phyloP scores from a whole-genome alignment of 2,888 invertebrate species.

The Aleiodes testaceus region DNA sequence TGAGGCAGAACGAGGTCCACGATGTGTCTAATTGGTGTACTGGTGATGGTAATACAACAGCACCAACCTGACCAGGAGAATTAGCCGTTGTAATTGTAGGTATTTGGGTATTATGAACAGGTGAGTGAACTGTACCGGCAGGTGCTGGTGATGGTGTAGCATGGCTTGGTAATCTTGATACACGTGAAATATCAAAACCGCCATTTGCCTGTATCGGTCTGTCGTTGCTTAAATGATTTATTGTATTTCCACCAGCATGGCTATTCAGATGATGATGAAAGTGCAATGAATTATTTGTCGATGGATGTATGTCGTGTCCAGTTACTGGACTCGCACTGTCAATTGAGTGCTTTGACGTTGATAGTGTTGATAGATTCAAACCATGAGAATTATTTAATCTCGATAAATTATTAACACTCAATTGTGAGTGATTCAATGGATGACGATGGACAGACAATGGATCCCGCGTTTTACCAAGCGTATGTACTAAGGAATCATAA shows the following conservation, averaged over 20 bases:
- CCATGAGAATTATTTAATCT: constrained; percentile 67
- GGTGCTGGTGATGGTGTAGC: constrained; percentile 62
- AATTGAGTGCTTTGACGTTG: constrained; percentile 70
- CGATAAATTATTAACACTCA: constrained; percentile 71
- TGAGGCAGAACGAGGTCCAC: constrained; percentile 64
- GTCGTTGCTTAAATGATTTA: constrained; percentile 51
- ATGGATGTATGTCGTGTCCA: constrained; percentile 58
- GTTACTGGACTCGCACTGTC: constrained; percentile 71
- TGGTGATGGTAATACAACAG: not conserved
- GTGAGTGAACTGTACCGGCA: constrained; percentile 65
- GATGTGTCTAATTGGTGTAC: constrained; percentile 63
- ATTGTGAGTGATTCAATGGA: constrained; percentile 69
- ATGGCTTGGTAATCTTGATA: constrained; percentile 65
- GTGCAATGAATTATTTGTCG: constrained; percentile 39
- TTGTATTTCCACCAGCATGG: constrained; percentile 48
- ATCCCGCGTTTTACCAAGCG: constrained; percentile 22
- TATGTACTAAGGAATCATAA: constrained; percentile 63
- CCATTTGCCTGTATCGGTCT: constrained; percentile 71
- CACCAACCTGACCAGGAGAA: constrained; percentile 57
- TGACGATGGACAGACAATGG: constrained; percentile 66
- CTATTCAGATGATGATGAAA: constrained; percentile 52
- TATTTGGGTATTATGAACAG: constrained; percentile 66
- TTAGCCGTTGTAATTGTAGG: constrained; percentile 66
- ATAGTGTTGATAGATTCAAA: constrained; percentile 67
- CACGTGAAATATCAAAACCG: constrained; percentile 77